These are phyloP conservation scores for Drosophila ananassae DNA, from an alignment of 1,140 invertebrate species.

Conservation along the genomic window DNA sequence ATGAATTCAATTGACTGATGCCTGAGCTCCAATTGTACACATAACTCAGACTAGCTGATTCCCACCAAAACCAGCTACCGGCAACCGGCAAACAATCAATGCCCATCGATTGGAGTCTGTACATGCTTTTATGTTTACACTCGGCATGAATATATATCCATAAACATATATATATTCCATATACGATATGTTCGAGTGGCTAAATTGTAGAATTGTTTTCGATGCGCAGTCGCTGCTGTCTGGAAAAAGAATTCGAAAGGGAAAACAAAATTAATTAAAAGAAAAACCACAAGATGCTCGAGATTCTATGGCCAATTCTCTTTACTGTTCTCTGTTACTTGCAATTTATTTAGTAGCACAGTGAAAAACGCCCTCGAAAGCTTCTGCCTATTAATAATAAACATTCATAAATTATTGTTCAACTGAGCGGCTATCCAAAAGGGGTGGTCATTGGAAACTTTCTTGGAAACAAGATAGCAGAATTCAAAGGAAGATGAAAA, in stretches of 20 bases:
- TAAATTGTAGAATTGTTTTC: constrained; percentile 6
- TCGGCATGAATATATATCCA: constrained; percentile 14
- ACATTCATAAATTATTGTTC: constrained; percentile 48
- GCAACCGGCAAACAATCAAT: constrained; percentile 54
- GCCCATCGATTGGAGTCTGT: constrained; percentile 24
- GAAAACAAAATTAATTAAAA: constrained; percentile 41
- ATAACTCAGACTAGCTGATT: constrained; percentile 73
- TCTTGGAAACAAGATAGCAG: not conserved
- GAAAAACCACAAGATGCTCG: constrained; percentile 40
- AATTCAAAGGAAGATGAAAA: not conserved
- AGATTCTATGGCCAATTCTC: not conserved
- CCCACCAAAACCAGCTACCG: constrained; percentile 66
- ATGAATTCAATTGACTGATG: constrained; percentile 68
- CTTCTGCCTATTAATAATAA: constrained; percentile 58
- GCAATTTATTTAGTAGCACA: constrained; percentile 48
- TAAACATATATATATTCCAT: not conserved
- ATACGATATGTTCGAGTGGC: not conserved
- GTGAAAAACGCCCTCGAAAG: constrained; percentile 34
- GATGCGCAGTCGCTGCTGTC: constrained; percentile 13
- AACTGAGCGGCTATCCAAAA: constrained; percentile 12
- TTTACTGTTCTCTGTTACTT: not conserved
- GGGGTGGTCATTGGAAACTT: constrained; percentile 10
- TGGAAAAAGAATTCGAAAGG: constrained; percentile 30
- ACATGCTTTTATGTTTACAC: constrained; percentile 27
- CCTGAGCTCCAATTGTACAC: constrained; percentile 53